These are phyloP conservation scores for Hetaerina americana DNA, from an alignment of 1,140 invertebrate genomes.

Conservation along the genomic window DNA sequence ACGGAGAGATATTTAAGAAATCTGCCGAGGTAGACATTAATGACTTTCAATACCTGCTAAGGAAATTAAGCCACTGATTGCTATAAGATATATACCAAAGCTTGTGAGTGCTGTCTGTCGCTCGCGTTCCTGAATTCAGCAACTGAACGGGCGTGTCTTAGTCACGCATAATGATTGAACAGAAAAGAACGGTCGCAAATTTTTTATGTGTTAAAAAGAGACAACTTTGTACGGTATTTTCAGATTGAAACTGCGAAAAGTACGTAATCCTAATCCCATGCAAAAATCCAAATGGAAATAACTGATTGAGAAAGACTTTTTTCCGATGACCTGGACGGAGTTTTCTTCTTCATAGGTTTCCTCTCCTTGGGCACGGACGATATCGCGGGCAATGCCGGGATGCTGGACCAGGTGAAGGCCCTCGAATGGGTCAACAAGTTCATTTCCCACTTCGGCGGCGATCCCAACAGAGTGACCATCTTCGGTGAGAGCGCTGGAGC, in stretches of 20 bases:
- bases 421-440: slow-evolving; percentile 27
- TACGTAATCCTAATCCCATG: not conserved
- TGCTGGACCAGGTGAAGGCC: slow-evolving; percentile 27
- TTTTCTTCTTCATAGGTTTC: slow-evolving; percentile 17
- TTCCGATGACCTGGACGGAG: no score
- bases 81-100: no score
- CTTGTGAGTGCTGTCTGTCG: no score
- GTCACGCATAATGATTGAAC: not conserved
- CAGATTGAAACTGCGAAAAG: not conserved
- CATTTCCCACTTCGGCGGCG: slow-evolving; percentile 37
- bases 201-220: not conserved
- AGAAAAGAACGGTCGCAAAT: not conserved
- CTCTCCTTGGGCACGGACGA: slow-evolving; percentile 13
- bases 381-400: slow-evolving; percentile 29
- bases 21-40: no score
- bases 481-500: slow-evolving; percentile 45
- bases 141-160: no score
- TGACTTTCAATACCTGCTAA: no score
- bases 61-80: no score
- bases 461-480: slow-evolving; percentile 37
- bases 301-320: no score
- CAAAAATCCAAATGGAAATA: not conserved
- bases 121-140: no score
- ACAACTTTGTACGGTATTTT: not conserved
- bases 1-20: no score